Evolutionary conservation across 1,140 invertebrate genomes (phyloP).

Genomic region (Tyrophagus putrescentiae): DNA sequence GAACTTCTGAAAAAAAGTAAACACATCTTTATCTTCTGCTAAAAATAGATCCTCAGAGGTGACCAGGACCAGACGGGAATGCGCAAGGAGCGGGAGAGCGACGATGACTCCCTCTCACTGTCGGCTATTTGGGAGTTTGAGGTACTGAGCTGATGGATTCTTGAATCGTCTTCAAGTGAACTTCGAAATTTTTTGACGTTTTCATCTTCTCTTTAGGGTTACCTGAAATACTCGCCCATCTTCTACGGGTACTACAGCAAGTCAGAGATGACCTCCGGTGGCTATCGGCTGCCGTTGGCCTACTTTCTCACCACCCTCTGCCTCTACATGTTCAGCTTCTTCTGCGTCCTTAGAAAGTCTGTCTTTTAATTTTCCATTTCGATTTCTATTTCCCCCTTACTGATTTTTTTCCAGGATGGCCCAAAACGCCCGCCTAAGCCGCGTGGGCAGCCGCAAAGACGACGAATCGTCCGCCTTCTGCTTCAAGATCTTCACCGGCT

Average conservation of each 20-base stretch:
- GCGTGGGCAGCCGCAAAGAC: slow-evolving; percentile 85
- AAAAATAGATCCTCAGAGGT: slow-evolving; percentile 27
- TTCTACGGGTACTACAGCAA: slow-evolving; percentile 94
- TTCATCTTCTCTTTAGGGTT: slow-evolving; percentile 36
- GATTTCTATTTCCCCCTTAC: neutral
- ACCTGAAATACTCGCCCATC: slow-evolving; percentile 78
- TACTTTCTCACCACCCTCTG: slow-evolving; percentile 77
- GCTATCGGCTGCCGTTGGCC: slow-evolving; percentile 74
- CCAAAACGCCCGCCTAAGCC: slow-evolving; percentile 78
- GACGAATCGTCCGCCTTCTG: slow-evolving; percentile 89
- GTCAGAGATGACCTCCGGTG: slow-evolving; percentile 44
- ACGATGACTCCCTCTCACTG: slow-evolving; percentile 57
- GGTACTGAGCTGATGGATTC: slow-evolving; percentile 33
- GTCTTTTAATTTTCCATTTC: neutral
- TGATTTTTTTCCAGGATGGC: slow-evolving; percentile 54
- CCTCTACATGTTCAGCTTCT: slow-evolving; percentile 85
- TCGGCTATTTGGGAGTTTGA: slow-evolving; percentile 85
- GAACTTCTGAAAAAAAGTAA: neutral
- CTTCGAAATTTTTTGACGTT: neutral
- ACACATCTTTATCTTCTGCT: slow-evolving; percentile 20
- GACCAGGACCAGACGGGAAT: slow-evolving; percentile 29
- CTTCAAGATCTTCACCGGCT: slow-evolving; percentile 90
- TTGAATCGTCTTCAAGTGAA: neutral
- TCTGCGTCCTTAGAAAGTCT: slow-evolving; percentile 52
- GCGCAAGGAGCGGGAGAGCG: slow-evolving; percentile 58